Base-by-base conservation (phyloP, 2,888 invertebrate species). In the Leptopilina myrica region DNA sequence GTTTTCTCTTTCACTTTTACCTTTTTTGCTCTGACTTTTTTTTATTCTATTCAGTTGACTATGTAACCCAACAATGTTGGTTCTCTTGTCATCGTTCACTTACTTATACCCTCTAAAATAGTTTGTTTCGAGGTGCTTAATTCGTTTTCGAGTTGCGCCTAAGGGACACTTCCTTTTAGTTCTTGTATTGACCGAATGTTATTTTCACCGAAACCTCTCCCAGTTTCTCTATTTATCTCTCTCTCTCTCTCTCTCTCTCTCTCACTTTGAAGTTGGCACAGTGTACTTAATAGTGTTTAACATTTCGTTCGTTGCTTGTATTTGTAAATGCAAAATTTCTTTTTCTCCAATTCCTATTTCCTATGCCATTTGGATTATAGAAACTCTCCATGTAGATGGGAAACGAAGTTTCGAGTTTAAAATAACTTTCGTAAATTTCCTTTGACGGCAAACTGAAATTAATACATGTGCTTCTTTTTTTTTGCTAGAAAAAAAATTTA, bases 91-190 rank as follows among this genome's bases (percentile, higher is more conserved):
- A 77, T 76, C 76, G 69, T 75, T 40, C 64, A 64, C 75, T 79
- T 56, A 11, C 26, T 40, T 49, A 49, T 49, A 9, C 6, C 8
- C 7, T 67, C 79, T 78, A 81, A 81, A 79, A 78, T 77, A 65
- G 76, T 43, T 53, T 59, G 78, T 78, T 81, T 73, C 73, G 43
- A 64, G 73, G 77, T 73, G 62, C 77, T 78, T 76, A 79, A 81
- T 78, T 77, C 66, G 26, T 53, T 76, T 64, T 76, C 64, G 76
- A 53, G 65, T 79, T 15, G 49, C 62, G 53, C 76, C 76, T 69
- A 33, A 79, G 67, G 79, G 69, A 79, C 64, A 69, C 62, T 64
- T 64, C 69, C 65, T 64, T 43, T 76, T 65, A 64, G 65, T 65
- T 46, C 33, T 33, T 67, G 67, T 75, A 64, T 77, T 62, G 56